Percentiles rank a stretch among this genome's conserved stretches.
These are phyloP conservation scores for Grammomys dolichurus DNA, from an alignment of 2,113 vertebrate genomes.

Conservation along the genomic window DNA sequence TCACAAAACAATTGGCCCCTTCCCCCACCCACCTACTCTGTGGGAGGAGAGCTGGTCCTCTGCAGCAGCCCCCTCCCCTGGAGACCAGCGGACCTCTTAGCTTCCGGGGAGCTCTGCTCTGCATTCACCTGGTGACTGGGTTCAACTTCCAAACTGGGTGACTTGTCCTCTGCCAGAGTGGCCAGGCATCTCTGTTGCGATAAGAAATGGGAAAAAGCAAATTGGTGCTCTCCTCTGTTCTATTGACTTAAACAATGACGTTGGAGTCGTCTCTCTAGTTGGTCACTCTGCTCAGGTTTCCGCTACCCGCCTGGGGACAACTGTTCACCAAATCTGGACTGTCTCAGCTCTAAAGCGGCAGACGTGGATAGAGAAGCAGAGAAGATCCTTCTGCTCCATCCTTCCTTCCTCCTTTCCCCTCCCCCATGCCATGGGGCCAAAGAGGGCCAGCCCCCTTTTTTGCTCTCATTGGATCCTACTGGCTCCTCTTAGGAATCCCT, in stretches of 20 bases:
- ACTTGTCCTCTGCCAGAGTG: neutral
- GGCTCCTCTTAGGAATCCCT: neutral
- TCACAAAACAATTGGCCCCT: constrained; percentile 63
- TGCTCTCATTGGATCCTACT: neutral
- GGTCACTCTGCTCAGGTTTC: constrained; percentile 37
- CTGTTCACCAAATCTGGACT: neutral
- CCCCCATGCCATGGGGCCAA: no score
- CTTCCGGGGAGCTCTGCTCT: neutral
- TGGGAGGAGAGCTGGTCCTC: neutral
- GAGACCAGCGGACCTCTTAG: neutral
- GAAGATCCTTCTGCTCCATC: neutral
- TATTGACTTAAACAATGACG: constrained; percentile 75
- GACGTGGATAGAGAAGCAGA: neutral
- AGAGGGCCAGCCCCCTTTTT: neutral
- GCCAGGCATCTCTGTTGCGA: neutral
- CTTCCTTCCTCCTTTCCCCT: neutral
- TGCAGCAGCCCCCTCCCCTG: neutral
- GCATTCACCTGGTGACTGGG: neutral
- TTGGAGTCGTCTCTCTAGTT: constrained; percentile 17
- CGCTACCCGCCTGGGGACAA: constrained; percentile 13
- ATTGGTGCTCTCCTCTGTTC: neutral
- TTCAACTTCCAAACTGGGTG: neutral
- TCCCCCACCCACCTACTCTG: neutral
- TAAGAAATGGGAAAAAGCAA: neutral
- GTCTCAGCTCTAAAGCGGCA: neutral